Conservation (phyloP, 2,888 invertebrate species). For the Cartodere bifasciata region DNA sequence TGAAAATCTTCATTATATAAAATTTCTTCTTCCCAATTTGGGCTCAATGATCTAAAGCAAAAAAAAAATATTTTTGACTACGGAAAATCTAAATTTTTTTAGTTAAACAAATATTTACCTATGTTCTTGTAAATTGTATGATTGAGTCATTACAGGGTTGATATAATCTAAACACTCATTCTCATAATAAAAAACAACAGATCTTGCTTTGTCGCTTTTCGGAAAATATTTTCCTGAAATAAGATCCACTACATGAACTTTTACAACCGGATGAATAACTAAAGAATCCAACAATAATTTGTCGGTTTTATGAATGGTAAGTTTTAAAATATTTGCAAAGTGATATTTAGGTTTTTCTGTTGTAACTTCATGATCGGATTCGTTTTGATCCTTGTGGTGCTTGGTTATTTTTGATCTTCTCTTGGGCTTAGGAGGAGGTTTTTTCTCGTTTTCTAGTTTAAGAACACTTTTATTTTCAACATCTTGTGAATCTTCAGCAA, state of each 20-base stretch:
- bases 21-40: slow-evolving; percentile 54
- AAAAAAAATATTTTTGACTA: slow-evolving; percentile 1
- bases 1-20: slow-evolving; percentile 46
- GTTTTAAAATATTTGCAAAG: slow-evolving; percentile 34
- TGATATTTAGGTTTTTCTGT: slow-evolving; percentile 12
- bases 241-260: slow-evolving; percentile 46
- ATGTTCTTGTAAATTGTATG: slow-evolving; percentile 44
- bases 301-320: slow-evolving; percentile 46
- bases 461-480: background rate
- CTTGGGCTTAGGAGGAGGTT: slow-evolving; percentile 6
- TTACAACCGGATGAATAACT: slow-evolving; percentile 48
- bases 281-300: slow-evolving; percentile 43
- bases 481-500: background rate
- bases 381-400: slow-evolving; percentile 1
- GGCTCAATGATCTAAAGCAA: slow-evolving; percentile 26
- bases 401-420: slow-evolving; percentile 7
- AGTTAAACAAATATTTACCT: slow-evolving; percentile 29
- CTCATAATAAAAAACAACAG: slow-evolving; percentile 39
- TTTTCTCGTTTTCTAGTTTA: slow-evolving; percentile 2
- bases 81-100: slow-evolving; percentile 2
- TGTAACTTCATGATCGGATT: background rate
- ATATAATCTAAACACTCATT: slow-evolving; percentile 35
- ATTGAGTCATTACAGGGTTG: slow-evolving; percentile 46
- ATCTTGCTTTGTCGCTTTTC: slow-evolving; percentile 34
- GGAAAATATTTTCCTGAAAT: slow-evolving; percentile 41